Conservation (phyloP, 2,888 invertebrate species). For the Sphecodes monilicornis region DNA sequence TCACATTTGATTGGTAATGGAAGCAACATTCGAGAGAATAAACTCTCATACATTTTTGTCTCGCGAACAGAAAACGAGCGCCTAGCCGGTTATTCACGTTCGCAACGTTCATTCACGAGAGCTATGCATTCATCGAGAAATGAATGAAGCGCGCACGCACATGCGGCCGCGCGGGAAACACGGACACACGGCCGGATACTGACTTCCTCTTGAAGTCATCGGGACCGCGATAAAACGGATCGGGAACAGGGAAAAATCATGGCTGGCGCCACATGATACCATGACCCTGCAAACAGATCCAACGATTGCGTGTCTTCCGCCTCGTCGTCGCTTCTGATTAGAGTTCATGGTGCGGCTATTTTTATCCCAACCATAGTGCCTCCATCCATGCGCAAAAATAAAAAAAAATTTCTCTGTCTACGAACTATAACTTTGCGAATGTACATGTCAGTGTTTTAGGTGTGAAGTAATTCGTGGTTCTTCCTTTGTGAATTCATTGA, state of each 20-base stretch:
- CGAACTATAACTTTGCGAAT: not conserved
- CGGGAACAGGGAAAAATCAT: conserved; percentile 33
- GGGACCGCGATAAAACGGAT: conserved; percentile 61
- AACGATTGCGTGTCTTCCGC: conserved; percentile 44
- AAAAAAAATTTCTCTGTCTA: not conserved
- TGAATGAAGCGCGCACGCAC: conserved; percentile 32
- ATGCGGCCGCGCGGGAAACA: not conserved
- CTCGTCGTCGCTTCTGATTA: conserved; percentile 23
- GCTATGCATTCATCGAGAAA: conserved; percentile 56
- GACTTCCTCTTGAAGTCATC: conserved; percentile 63
- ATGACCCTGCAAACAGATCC: conserved; percentile 26
- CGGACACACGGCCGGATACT: conserved; percentile 49
- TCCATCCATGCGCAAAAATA: not conserved
- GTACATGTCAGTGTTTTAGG: not conserved
- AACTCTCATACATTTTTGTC: not conserved
- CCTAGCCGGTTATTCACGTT: conserved; percentile 2
- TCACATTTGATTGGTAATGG: not conserved
- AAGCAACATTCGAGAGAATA: not conserved
- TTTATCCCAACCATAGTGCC: not conserved
- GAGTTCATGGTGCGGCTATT: conserved; percentile 1
- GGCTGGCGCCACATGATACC: conserved; percentile 39
- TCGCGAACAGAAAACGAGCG: not conserved
- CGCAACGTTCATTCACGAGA: conserved; percentile 52
- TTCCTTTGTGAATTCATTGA: no score
- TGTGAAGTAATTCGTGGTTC: no score